Evolutionary conservation across 2,797 vertebrate species (phyloP).

Genomic region (Mormyrus hasselquistii): DNA sequence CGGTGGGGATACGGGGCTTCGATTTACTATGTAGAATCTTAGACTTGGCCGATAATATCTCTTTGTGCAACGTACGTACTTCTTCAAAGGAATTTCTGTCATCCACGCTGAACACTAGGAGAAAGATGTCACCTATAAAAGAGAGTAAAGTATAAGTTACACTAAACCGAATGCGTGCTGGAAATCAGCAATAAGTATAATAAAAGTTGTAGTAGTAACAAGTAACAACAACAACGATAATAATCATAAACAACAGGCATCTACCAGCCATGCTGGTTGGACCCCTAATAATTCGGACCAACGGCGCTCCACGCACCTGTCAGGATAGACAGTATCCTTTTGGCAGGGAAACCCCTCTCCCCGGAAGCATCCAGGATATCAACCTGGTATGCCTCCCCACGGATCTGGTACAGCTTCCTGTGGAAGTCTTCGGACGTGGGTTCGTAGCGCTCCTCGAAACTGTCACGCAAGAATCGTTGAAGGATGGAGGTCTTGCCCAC

Average conservation of each 20-base stretch:
- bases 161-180: neutral
- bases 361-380: constrained; percentile 66
- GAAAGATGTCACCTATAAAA: constrained; percentile 63
- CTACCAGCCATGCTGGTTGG: neutral
- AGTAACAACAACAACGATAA: neutral
- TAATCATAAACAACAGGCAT: neutral
- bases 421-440: constrained; percentile 68
- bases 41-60: constrained; percentile 62
- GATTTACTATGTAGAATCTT: constrained; percentile 48
- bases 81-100: constrained; percentile 63
- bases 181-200: neutral
- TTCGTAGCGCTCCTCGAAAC: constrained; percentile 63
- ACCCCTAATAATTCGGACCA: neutral
- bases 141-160: neutral
- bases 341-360: constrained; percentile 65
- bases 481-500: constrained; percentile 69
- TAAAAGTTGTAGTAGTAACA: neutral
- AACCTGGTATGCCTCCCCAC: constrained; percentile 64
- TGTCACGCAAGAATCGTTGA: constrained; percentile 60
- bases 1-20: constrained; percentile 47
- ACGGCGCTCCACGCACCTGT: constrained; percentile 53
- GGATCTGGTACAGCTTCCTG: constrained; percentile 63
- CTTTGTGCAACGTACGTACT: constrained; percentile 52
- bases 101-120: constrained; percentile 66
- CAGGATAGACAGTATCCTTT: constrained; percentile 65